Evolutionary conservation across 1,140 invertebrate genomes (phyloP).

Genomic region (Drosophila sulfurigaster): DNA sequence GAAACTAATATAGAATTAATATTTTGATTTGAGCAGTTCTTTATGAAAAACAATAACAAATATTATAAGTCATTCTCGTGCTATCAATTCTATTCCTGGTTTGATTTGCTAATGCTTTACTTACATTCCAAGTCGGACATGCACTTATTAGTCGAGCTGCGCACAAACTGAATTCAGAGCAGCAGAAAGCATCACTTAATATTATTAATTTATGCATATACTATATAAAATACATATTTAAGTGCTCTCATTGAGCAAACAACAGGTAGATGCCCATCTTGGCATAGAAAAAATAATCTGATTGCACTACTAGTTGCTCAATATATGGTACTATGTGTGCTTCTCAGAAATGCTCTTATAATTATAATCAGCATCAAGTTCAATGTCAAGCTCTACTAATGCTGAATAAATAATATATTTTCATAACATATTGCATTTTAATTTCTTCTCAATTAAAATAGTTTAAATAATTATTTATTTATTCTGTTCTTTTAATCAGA

Average conservation of each 20-base stretch:
- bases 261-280: not conserved
- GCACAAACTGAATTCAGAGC: conserved; percentile 47
- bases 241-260: not conserved
- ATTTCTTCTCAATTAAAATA: not conserved
- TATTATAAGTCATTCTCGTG: not conserved
- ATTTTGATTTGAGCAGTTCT: not conserved
- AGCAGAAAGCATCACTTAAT: not conserved
- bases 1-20: not conserved
- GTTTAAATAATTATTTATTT: not conserved
- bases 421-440: not conserved
- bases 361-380: not conserved
- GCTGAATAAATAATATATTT: not conserved
- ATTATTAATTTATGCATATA: conserved; percentile 1
- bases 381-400: not conserved
- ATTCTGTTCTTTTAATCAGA: no score
- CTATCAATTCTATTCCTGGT: not conserved
- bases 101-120: not conserved
- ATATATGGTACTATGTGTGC: not conserved
- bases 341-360: not conserved
- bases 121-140: conserved; percentile 31
- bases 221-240: not conserved
- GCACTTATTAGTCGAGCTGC: conserved; percentile 49
- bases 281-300: not conserved
- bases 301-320: not conserved
- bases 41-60: not conserved